A percentile compares a stretch with the other conserved stretches of the same genome.
phyloP scores from a whole-genome alignment of 2,797 vertebrate genomes.

The Lepilemur ruficaudatus region DNA sequence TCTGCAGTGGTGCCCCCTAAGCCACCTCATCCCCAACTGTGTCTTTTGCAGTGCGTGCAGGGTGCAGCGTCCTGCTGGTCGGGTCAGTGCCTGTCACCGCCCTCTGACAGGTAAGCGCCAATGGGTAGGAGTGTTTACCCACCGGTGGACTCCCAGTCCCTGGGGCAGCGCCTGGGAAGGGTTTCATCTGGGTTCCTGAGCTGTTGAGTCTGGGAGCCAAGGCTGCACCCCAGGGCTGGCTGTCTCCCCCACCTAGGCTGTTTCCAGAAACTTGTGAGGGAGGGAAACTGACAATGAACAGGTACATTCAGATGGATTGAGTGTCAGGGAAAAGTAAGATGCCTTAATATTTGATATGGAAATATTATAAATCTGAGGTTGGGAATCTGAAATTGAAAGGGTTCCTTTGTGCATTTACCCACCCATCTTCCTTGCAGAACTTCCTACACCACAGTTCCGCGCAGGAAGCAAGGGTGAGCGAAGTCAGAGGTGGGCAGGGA shows the following conservation, averaged over 20 bases:
- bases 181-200: neutral
- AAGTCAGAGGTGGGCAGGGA: neutral
- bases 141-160: no score
- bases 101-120: neutral
- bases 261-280: neutral
- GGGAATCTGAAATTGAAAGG: neutral
- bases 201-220: neutral
- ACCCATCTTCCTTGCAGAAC: neutral
- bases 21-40: neutral
- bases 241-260: neutral
- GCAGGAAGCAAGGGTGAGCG: neutral
- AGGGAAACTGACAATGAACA: neutral
- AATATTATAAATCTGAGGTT: neutral
- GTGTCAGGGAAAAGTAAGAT: neutral
- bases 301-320: neutral
- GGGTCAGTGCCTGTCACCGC: no score
- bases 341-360: neutral
- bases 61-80: accelerated
- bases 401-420: neutral
- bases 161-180: neutral
- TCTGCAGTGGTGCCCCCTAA: neutral
- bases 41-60: neutral
- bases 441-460: accelerated
- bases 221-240: neutral
- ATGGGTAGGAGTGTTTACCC: neutral